Percentiles rank a stretch among this genome's conserved stretches.
phyloP scores from a whole-genome alignment of 2,113 vertebrate genomes.

The Antechinus stuartii region DNA sequence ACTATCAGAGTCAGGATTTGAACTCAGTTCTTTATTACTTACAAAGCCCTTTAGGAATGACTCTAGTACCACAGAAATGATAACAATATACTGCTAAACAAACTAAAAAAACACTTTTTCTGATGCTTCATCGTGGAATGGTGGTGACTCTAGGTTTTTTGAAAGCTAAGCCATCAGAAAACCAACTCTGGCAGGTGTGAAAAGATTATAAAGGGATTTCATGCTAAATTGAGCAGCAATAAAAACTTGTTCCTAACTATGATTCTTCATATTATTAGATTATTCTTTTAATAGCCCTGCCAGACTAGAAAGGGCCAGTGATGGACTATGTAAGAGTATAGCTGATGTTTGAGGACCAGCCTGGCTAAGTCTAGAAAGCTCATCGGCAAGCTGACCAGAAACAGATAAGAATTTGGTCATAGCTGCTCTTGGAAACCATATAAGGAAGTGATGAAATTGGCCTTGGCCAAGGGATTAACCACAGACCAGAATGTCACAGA shows the following conservation, averaged over 20 bases:
- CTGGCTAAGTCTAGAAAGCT: background rate
- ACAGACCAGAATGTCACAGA: background rate
- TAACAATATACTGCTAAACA: constrained; percentile 66
- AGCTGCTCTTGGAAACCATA: background rate
- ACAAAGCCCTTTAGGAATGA: constrained; percentile 57
- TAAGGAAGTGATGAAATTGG: background rate
- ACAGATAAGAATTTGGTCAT: background rate
- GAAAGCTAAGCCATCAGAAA: background rate
- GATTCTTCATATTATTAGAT: background rate
- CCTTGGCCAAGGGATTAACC: background rate
- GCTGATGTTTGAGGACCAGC: too few species aligned
- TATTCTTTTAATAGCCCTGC: background rate
- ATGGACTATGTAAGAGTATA: too few species aligned
- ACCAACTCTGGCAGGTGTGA: background rate
- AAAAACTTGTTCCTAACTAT: background rate
- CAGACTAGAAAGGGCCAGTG: background rate
- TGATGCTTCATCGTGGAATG: background rate
- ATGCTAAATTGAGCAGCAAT: background rate
- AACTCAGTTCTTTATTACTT: constrained; percentile 1
- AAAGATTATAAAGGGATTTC: background rate
- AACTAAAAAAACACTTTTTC: background rate
- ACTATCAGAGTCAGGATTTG: background rate
- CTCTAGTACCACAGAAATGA: constrained; percentile 57
- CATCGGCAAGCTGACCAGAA: background rate
- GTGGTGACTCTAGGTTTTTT: background rate